A percentile compares a stretch with the other conserved stretches of the same genome.
Conservation (phyloP, 2,888 invertebrate species). For the Spodoptera exigua region DNA sequence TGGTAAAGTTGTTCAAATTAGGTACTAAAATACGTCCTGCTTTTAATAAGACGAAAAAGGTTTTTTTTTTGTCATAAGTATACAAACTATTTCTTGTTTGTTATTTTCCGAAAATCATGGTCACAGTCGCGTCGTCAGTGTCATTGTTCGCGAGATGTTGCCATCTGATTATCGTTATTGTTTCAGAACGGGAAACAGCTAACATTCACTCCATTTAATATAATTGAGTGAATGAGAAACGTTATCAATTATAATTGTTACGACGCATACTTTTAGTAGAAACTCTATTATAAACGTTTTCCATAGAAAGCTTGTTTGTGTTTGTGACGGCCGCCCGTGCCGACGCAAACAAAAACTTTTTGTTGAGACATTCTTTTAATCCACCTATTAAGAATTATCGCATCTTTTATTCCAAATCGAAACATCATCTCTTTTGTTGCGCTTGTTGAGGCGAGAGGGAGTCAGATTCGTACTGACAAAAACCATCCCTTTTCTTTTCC, state of each 20-base stretch:
- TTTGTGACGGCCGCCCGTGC: constrained; percentile 6
- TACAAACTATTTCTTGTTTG: neutral
- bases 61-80: too few relatives aligned
- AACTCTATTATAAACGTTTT: constrained; percentile 60
- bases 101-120: constrained; percentile 59
- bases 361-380: constrained; percentile 14
- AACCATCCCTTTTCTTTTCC: too few relatives aligned
- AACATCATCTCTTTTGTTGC: too few relatives aligned
- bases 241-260: constrained; percentile 84
- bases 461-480: too few relatives aligned
- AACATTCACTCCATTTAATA: constrained; percentile 86
- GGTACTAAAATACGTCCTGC: too few relatives aligned
- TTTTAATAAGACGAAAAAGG: too few relatives aligned
- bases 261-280: constrained; percentile 69
- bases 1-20: too few relatives aligned
- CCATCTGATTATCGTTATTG: constrained; percentile 85
- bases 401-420: too few relatives aligned
- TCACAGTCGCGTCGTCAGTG: constrained; percentile 73
- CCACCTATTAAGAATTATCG: too few relatives aligned
- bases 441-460: too few relatives aligned
- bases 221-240: constrained; percentile 86
- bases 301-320: constrained; percentile 52
- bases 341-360: constrained; percentile 20
- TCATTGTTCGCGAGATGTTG: constrained; percentile 85
- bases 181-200: constrained; percentile 84